These are phyloP conservation scores for Mycetomoellerius zeteki DNA, from an alignment of 1,140 invertebrate species.

Conservation along the genomic window DNA sequence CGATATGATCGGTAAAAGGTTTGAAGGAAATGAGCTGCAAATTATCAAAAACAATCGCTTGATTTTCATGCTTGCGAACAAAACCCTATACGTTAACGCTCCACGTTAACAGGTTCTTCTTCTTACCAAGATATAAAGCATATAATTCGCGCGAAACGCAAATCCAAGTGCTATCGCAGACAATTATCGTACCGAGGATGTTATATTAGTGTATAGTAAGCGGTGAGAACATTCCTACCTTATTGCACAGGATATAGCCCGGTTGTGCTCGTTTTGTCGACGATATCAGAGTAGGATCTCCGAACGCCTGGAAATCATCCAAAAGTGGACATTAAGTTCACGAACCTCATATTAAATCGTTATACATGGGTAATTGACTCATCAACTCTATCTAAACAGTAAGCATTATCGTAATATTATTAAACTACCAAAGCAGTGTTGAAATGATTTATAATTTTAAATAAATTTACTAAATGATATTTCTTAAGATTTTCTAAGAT, in stretches of 20 bases:
- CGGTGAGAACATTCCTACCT: conserved; percentile 66
- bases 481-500: not conserved
- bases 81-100: not conserved
- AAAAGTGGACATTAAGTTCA: conserved; percentile 78
- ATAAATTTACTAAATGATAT: not conserved
- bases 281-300: conserved; percentile 64
- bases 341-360: conserved; percentile 23
- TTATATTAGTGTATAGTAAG: conserved; percentile 43
- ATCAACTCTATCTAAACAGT: conserved; percentile 11
- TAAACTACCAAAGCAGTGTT: not conserved
- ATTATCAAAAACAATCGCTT: conserved; percentile 15
- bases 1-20: conserved; percentile 32
- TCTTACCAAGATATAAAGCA: not conserved
- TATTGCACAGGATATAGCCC: conserved; percentile 30
- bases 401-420: not conserved
- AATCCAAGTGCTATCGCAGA: conserved; percentile 29
- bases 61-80: not conserved
- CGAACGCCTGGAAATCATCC: conserved; percentile 76
- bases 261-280: conserved; percentile 34
- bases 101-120: not conserved
- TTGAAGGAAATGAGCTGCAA: conserved; percentile 17
- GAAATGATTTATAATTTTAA: not conserved
- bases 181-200: conserved; percentile 1
- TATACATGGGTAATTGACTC: not conserved
- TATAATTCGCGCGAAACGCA: not conserved